phyloP scores from a whole-genome alignment of 2,113 vertebrate genomes.

The Plotosus lineatus region DNA sequence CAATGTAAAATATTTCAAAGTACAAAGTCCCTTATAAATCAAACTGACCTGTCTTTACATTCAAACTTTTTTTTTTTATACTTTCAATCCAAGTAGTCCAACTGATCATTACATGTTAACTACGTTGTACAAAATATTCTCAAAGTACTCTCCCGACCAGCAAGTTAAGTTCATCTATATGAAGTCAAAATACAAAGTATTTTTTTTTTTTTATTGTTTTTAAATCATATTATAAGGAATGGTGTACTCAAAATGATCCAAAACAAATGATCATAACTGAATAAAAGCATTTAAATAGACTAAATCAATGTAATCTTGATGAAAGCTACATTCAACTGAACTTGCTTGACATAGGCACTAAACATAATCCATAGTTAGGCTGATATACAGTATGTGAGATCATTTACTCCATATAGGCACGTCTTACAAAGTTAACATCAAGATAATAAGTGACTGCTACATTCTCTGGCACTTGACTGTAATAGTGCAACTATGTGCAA shows the following conservation, averaged over 20 bases:
- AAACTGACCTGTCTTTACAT: constrained; percentile 93
- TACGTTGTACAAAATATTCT: constrained; percentile 85
- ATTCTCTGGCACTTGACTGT: constrained; percentile 85
- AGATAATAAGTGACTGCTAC: constrained; percentile 94
- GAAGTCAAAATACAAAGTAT: constrained; percentile 56
- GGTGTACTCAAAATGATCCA: constrained; percentile 56
- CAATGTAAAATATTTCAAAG: constrained; percentile 88
- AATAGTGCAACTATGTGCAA: constrained; percentile 85
- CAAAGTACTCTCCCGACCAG: constrained; percentile 82
- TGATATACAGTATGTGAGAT: constrained; percentile 90
- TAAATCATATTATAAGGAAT: constrained; percentile 56
- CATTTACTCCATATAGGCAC: constrained; percentile 86
- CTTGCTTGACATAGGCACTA: constrained; percentile 70
- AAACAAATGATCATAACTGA: constrained; percentile 39
- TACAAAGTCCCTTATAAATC: constrained; percentile 91
- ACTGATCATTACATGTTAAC: constrained; percentile 75
- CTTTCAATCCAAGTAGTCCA: constrained; percentile 95
- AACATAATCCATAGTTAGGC: constrained; percentile 95
- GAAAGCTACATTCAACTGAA: constrained; percentile 90
- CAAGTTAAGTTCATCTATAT: constrained; percentile 75
- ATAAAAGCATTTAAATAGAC: constrained; percentile 71
- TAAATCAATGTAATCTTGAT: constrained; percentile 46
- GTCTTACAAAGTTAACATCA: constrained; percentile 78
- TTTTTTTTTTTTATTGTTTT: background rate
- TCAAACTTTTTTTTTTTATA: constrained; percentile 84